Percentiles rank a stretch among this genome's conserved stretches.
Conservation (phyloP, 2,888 invertebrate genomes). For the Pyralis farinalis region DNA sequence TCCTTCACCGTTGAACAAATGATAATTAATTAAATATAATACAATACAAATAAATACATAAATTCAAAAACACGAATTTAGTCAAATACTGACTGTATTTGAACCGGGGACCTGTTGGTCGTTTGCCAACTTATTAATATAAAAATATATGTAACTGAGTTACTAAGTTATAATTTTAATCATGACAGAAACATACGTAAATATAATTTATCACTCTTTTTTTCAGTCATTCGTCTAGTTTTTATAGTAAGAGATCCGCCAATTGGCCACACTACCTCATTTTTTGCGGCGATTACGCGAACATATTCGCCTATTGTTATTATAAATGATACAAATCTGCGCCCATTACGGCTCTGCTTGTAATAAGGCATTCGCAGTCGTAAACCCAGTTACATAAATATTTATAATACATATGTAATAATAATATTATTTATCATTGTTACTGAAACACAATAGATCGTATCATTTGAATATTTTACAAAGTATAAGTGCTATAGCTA, state of each 20-base stretch:
- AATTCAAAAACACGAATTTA: no score
- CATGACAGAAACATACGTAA: no score
- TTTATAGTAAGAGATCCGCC: not conserved
- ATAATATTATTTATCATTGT: constrained; percentile 76
- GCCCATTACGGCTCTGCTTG: constrained; percentile 22
- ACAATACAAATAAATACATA: no score
- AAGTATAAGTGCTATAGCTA: constrained; percentile 52
- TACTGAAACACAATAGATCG: constrained; percentile 74
- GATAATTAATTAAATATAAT: no score
- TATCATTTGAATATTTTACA: constrained; percentile 78
- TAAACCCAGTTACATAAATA: constrained; percentile 67
- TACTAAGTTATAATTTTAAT: no score
- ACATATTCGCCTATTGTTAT: constrained; percentile 15
- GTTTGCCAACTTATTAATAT: no score
- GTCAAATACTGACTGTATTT: no score
- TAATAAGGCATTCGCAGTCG: constrained; percentile 30
- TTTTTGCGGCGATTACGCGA: not conserved
- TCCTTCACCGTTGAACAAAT: no score
- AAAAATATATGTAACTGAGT: no score
- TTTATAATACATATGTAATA: constrained; percentile 67
- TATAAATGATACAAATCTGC: constrained; percentile 21
- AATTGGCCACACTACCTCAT: no score
- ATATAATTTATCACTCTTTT: no score
- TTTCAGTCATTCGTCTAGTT: not conserved
- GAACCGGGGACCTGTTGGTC: no score